Evolutionary conservation across 2,797 vertebrate species (phyloP).

Genomic region (Sebastes flavidus): DNA sequence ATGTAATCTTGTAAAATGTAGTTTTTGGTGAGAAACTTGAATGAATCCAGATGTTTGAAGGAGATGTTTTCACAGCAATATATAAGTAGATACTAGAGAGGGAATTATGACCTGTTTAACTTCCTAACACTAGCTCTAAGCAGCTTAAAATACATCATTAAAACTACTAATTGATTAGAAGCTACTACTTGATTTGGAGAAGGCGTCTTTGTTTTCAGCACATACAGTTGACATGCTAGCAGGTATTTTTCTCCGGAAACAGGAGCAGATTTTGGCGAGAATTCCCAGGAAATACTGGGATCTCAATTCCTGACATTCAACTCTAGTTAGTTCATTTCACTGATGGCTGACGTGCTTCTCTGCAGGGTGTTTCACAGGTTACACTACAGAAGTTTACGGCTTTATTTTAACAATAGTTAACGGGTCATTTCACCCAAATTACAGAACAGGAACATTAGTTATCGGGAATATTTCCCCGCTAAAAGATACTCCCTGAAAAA

Average conservation of each 20-base stretch:
- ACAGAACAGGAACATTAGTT: not conserved
- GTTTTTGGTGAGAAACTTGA: no score
- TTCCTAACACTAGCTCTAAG: no score
- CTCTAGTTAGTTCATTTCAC: not conserved
- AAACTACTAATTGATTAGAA: no score
- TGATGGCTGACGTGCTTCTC: not conserved
- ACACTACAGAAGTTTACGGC: not conserved
- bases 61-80: no score
- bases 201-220: not conserved
- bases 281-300: not conserved
- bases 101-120: no score
- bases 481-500: not conserved
- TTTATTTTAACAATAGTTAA: not conserved
- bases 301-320: not conserved
- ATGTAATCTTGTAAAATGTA: no score
- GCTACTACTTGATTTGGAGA: no score
- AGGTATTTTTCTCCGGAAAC: not conserved
- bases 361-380: not conserved
- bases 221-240: not conserved
- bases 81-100: no score
- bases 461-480: not conserved
- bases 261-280: no score
- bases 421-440: not conserved
- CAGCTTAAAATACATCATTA: no score
- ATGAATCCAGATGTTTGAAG: no score